Percentiles rank a stretch among this genome's conserved stretches.
These are phyloP conservation scores for Resseliella maxima DNA, from an alignment of 2,888 invertebrate genomes.

Conservation along the genomic window DNA sequence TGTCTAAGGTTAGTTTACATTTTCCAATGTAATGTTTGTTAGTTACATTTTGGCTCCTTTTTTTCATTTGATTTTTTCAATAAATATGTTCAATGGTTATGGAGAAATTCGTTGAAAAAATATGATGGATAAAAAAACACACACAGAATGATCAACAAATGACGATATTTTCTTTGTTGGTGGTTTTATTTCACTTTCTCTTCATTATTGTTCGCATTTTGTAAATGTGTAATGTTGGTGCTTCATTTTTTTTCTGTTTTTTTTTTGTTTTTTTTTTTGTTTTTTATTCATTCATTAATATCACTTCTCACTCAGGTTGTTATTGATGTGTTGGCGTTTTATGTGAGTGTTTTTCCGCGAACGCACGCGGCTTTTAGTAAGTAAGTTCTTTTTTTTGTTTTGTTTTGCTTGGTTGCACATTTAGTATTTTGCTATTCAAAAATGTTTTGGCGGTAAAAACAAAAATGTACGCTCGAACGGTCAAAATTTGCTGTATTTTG, in stretches of 20 bases:
- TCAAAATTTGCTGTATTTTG: too few relatives aligned
- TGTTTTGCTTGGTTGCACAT: not conserved
- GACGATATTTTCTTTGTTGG: not conserved
- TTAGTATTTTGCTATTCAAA: slow-evolving; percentile 7
- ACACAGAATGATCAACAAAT: slow-evolving; percentile 34
- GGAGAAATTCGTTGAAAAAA: not conserved
- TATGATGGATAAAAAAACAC: not conserved
- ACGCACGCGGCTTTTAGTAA: not conserved
- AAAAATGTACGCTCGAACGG: slow-evolving; percentile 8
- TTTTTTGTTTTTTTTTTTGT: not conserved
- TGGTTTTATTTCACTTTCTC: not conserved
- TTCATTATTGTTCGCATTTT: not conserved
- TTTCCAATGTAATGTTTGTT: too few relatives aligned
- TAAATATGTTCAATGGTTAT: not conserved
- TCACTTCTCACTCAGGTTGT: too few relatives aligned
- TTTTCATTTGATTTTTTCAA: too few relatives aligned
- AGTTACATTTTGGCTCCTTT: too few relatives aligned
- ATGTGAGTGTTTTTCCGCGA: not conserved
- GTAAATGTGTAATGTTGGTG: not conserved
- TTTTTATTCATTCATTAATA: not conserved
- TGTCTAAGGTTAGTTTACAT: too few relatives aligned
- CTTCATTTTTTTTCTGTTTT: not conserved
- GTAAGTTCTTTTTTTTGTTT: not conserved
- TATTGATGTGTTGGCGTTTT: not conserved
- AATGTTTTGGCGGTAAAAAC: not conserved